A percentile compares a stretch with the other conserved stretches of the same genome.
These are phyloP conservation scores for Stomatorhinus walkeri DNA, from an alignment of 2,797 vertebrate species.

Conservation along the genomic window DNA sequence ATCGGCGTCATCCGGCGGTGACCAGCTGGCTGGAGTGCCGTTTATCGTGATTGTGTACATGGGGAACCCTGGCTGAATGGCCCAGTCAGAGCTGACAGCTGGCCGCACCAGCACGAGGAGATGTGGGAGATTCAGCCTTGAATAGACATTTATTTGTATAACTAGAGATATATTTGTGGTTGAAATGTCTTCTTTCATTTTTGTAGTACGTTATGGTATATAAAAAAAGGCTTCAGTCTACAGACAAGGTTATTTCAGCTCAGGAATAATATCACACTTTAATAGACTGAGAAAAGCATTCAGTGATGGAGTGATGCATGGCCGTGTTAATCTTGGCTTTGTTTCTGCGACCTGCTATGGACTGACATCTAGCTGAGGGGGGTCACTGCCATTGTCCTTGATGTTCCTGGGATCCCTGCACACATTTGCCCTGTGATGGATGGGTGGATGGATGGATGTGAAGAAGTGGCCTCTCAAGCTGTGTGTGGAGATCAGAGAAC, in stretches of 20 bases:
- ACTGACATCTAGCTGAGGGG: not conserved
- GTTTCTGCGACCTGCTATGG: not conserved
- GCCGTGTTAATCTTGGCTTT: not conserved
- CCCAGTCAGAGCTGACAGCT: not conserved
- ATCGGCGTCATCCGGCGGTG: not conserved
- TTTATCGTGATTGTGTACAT: not conserved
- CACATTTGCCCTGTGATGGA: not conserved
- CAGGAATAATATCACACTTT: not conserved
- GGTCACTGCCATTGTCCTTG: not conserved
- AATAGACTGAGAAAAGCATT: not conserved
- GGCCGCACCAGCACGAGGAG: not conserved
- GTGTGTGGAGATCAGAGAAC: not conserved
- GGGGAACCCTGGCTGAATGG: not conserved
- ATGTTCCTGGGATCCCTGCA: not conserved
- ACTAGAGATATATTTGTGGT: not conserved
- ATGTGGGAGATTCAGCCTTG: not conserved
- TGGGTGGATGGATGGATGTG: not conserved
- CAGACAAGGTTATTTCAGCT: not conserved
- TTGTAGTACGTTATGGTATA: not conserved
- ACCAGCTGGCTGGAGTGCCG: not conserved
- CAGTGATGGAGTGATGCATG: not conserved
- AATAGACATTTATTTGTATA: not conserved
- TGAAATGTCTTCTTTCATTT: not conserved
- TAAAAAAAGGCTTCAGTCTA: not conserved
- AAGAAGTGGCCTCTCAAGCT: not conserved